These are phyloP conservation scores for Excalfactoria chinensis DNA, from an alignment of 2,113 vertebrate species.

Conservation along the genomic window DNA sequence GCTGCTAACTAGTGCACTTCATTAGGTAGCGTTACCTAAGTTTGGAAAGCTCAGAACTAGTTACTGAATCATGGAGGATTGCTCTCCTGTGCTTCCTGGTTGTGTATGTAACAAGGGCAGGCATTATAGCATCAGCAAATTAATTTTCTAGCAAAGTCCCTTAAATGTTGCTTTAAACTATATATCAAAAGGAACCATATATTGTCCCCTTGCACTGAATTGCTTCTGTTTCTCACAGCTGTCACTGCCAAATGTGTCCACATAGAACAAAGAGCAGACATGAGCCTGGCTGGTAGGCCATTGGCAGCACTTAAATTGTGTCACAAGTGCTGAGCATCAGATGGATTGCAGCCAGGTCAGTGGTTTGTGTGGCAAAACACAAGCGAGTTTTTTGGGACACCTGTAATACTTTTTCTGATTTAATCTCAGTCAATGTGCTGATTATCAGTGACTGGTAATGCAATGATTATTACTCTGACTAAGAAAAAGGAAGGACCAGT, in stretches of 20 bases:
- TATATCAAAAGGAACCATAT: not conserved
- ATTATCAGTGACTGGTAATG: not conserved
- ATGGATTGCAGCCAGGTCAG: rapidly evolving
- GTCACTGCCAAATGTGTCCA: not conserved
- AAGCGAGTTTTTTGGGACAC: not conserved
- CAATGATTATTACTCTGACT: not conserved
- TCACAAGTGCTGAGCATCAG: rapidly evolving
- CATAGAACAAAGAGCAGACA: not conserved
- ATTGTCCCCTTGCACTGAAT: not conserved
- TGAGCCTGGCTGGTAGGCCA: not conserved
- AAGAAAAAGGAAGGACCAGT: rapidly evolving
- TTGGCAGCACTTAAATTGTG: not conserved
- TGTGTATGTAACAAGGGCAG: not conserved
- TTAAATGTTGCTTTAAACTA: not conserved
- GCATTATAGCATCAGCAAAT: not conserved
- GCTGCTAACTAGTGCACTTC: not conserved
- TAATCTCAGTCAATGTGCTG: not conserved
- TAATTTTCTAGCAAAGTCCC: not conserved
- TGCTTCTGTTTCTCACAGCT: not conserved
- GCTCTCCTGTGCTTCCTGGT: not conserved
- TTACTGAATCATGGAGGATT: not conserved
- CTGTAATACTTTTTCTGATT: not conserved
- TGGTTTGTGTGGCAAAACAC: not conserved
- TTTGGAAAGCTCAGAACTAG: not conserved
- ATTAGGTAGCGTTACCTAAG: not conserved